Conservation (phyloP, 2,797 vertebrate genomes). For the Ispidina lecontei region DNA sequence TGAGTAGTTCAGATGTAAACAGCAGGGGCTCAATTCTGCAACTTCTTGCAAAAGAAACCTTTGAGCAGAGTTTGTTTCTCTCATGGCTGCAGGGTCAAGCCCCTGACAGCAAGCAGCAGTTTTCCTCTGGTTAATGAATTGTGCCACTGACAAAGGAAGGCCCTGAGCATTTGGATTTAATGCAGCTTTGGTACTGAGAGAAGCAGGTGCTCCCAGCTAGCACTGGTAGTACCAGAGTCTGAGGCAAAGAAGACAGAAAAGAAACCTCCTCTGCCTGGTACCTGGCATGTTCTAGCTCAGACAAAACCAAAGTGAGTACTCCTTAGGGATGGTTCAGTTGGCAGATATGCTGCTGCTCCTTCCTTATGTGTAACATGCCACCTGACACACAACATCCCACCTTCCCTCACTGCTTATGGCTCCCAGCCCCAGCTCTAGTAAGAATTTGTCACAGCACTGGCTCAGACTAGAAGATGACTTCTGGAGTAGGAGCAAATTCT, state of each 20-base stretch:
- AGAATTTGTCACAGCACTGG: background rate
- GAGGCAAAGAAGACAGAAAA: conserved; percentile 3
- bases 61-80: background rate
- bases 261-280: background rate
- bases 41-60: background rate
- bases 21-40: background rate
- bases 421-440: background rate
- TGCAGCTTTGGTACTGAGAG: conserved; percentile 31
- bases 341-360: background rate
- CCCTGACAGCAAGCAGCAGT: conserved; percentile 27
- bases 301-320: background rate
- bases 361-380: background rate
- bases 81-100: background rate
- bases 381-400: background rate
- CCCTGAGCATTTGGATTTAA: conserved; percentile 44
- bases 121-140: background rate
- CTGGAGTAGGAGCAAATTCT: background rate
- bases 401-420: background rate
- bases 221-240: background rate
- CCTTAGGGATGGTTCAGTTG: background rate
- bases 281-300: background rate
- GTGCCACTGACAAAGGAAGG: background rate
- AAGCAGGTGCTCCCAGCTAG: background rate
- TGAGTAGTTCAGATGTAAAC: conserved; percentile 26
- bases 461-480: background rate